phyloP scores from a whole-genome alignment of 2,888 invertebrate species.

The Gymnosoma rotundatum region DNA sequence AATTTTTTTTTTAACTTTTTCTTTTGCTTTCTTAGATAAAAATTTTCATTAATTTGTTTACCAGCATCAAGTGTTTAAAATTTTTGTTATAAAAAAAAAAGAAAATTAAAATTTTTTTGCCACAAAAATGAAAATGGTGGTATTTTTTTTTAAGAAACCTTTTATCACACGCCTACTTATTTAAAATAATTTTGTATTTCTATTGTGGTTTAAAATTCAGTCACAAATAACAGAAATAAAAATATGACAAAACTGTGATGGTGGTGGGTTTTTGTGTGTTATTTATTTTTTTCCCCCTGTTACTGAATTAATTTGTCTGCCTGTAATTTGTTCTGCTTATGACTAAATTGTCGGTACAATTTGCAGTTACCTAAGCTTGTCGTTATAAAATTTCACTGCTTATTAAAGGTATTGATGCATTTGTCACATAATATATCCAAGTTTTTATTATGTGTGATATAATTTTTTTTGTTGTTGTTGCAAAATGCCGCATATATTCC shows the following conservation, averaged over 20 bases:
- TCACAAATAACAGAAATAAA: background rate
- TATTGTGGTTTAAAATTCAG: slow-evolving; percentile 13
- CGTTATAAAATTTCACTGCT: background rate
- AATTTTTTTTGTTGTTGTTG: background rate
- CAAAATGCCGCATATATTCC: slow-evolving; percentile 14
- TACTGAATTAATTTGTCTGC: slow-evolving; percentile 6
- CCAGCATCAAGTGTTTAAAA: too few relatives aligned
- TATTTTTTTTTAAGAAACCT: background rate
- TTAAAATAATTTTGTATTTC: slow-evolving; percentile 8
- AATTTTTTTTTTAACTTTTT: too few relatives aligned
- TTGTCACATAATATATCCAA: slow-evolving; percentile 11
- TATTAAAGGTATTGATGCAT: slow-evolving; percentile 18
- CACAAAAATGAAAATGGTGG: too few relatives aligned
- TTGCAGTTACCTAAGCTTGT: slow-evolving; percentile 30
- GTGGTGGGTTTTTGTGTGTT: slow-evolving; percentile 44
- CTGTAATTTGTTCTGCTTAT: slow-evolving; percentile 61
- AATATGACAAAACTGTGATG: background rate
- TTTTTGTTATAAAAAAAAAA: too few relatives aligned
- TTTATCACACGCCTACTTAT: background rate
- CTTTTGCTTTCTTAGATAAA: too few relatives aligned
- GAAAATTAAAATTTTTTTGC: too few relatives aligned
- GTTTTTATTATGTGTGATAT: slow-evolving; percentile 1
- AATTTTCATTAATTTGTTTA: too few relatives aligned
- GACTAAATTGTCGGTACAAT: slow-evolving; percentile 19
- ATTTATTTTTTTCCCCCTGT: slow-evolving; percentile 26